phyloP scores from a whole-genome alignment of 2,797 vertebrate genomes.

The Acrossocheilus wenchowensis region DNA sequence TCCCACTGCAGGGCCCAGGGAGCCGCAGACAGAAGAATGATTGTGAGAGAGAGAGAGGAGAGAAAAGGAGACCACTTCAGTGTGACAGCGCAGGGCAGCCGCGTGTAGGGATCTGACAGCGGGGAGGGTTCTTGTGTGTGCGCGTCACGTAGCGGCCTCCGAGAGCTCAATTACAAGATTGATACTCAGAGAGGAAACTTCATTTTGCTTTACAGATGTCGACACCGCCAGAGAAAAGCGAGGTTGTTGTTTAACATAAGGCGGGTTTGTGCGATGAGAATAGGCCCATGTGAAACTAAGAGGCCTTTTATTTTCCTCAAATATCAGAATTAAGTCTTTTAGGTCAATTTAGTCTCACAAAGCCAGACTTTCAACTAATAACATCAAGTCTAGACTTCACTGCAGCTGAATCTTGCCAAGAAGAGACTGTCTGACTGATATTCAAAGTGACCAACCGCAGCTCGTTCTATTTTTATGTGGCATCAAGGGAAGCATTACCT shows the following conservation, averaged over 20 bases:
- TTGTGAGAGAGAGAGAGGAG: constrained; percentile 37
- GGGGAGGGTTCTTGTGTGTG: constrained; percentile 74
- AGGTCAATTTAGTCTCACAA: not conserved
- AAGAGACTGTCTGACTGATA: constrained; percentile 2
- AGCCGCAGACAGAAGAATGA: constrained; percentile 35
- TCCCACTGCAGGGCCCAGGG: constrained; percentile 50
- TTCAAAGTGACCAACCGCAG: not conserved
- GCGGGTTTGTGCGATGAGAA: constrained; percentile 60
- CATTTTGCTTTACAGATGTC: constrained; percentile 85
- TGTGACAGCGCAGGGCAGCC: constrained; percentile 52
- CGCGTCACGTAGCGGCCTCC: constrained; percentile 76
- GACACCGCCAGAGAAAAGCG: constrained; percentile 71
- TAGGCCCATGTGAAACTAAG: constrained; percentile 46
- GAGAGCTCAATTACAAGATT: constrained; percentile 84
- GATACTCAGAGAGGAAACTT: constrained; percentile 83
- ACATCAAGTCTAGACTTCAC: constrained; percentile 11
- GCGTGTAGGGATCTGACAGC: constrained; percentile 50
- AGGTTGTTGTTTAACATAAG: constrained; percentile 78
- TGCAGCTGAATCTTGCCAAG: not conserved
- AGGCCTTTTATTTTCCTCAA: constrained; percentile 55
- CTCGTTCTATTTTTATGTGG: not conserved
- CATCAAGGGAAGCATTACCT: not conserved
- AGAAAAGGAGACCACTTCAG: constrained; percentile 49
- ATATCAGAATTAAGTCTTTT: constrained; percentile 27
- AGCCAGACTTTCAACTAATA: constrained; percentile 33